Conservation (phyloP, 2,888 invertebrate genomes). For the Orthosia gothica region DNA sequence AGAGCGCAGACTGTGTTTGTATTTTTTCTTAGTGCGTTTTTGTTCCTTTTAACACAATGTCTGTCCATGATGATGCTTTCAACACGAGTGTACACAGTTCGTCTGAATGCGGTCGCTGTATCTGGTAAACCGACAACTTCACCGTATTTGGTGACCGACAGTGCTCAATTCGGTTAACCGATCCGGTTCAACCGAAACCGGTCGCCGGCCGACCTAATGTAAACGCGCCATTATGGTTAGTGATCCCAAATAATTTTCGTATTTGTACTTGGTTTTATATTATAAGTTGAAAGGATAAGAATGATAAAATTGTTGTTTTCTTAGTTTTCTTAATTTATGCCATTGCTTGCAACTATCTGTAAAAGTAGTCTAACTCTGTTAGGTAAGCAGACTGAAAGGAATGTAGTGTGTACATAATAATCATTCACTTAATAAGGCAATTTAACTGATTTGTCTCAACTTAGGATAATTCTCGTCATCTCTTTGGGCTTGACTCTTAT, state of each 20-base stretch:
- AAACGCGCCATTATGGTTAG: too few species aligned
- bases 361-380: conserved; percentile 10
- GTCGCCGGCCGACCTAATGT: too few species aligned
- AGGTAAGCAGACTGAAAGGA: conserved; percentile 32
- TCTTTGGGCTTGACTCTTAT: conserved; percentile 81
- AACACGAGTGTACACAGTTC: too few species aligned
- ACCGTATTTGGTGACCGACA: too few species aligned
- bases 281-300: neutral
- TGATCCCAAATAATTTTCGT: conserved; percentile 5
- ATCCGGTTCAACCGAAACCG: too few species aligned
- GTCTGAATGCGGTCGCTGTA: too few species aligned
- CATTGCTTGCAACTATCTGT: conserved; percentile 19
- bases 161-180: too few species aligned
- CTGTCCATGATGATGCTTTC: too few species aligned
- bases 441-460: conserved; percentile 33
- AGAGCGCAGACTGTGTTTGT: too few species aligned
- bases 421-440: conserved; percentile 29
- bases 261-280: conserved; percentile 10
- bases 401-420: conserved; percentile 32
- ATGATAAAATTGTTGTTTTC: neutral
- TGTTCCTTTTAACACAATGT: too few species aligned
- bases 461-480: conserved; percentile 65
- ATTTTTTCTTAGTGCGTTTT: too few species aligned
- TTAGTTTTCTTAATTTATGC: conserved; percentile 2
- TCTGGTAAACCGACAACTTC: too few species aligned